These are phyloP conservation scores for Yponomeuta evonymella DNA, from an alignment of 2,888 invertebrate species.

Conservation along the genomic window DNA sequence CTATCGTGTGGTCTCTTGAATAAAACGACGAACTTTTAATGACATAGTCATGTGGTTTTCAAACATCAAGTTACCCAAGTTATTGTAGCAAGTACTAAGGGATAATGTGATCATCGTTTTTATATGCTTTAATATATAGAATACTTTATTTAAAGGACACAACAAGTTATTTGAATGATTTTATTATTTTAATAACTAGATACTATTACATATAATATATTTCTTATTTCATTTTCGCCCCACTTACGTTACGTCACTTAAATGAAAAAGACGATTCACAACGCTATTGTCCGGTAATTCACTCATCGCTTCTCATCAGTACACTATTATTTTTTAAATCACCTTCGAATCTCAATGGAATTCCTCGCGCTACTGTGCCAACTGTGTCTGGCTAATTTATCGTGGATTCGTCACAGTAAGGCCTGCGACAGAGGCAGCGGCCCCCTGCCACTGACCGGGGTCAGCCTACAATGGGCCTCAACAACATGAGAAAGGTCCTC, in stretches of 20 bases:
- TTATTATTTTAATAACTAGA: no score
- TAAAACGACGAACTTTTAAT: no score
- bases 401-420: constrained; percentile 27
- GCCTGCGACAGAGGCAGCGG: constrained; percentile 49
- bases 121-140: no score
- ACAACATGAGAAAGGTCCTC: constrained; percentile 46
- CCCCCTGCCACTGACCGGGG: constrained; percentile 38
- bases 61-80: no score
- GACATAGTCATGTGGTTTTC: no score
- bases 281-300: background rate
- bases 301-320: background rate
- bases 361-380: constrained; percentile 21
- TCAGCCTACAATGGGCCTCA: constrained; percentile 48
- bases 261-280: background rate
- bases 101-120: no score
- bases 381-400: constrained; percentile 6
- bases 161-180: no score
- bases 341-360: constrained; percentile 26
- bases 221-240: no score
- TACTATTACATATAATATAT: no score
- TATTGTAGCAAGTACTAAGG: no score
- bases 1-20: no score
- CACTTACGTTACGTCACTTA: background rate
- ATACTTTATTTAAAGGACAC: no score
- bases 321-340: constrained; percentile 19